These are phyloP conservation scores for Emydocephalus ijimae DNA, from an alignment of 2,113 vertebrate genomes.

Conservation along the genomic window DNA sequence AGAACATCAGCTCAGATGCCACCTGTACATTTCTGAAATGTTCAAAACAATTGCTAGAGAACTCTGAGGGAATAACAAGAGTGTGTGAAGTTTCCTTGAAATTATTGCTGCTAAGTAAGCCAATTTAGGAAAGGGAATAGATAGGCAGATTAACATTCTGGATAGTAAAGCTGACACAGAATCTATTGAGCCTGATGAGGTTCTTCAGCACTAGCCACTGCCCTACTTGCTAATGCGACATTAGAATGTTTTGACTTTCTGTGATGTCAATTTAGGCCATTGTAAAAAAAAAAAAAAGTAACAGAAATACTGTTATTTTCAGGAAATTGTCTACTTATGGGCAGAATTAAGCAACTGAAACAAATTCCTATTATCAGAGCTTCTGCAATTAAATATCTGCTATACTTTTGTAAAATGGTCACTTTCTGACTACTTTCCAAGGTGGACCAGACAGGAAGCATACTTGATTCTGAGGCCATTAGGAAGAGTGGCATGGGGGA, in stretches of 20 bases:
- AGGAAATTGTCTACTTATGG: neutral
- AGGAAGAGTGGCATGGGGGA: no score
- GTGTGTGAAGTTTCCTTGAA: neutral
- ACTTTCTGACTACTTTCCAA: neutral
- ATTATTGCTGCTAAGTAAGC: neutral
- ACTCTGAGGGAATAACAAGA: neutral
- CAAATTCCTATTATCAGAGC: neutral
- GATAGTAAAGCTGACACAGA: neutral
- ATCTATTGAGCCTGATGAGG: neutral
- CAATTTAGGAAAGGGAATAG: neutral
- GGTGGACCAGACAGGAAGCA: no score
- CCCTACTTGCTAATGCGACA: no score
- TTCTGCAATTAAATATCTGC: slow-evolving; percentile 1
- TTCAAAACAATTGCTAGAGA: neutral
- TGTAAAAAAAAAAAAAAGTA: neutral
- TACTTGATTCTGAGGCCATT: no score
- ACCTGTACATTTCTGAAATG: neutral
- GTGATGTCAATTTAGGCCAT: neutral
- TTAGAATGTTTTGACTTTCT: neutral
- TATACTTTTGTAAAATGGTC: neutral
- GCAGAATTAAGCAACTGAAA: neutral
- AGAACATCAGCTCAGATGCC: neutral
- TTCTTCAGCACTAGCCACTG: no score
- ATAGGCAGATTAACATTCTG: neutral
- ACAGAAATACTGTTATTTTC: neutral